phyloP scores from a whole-genome alignment of 2,113 vertebrate species.

The Octodon degus region DNA sequence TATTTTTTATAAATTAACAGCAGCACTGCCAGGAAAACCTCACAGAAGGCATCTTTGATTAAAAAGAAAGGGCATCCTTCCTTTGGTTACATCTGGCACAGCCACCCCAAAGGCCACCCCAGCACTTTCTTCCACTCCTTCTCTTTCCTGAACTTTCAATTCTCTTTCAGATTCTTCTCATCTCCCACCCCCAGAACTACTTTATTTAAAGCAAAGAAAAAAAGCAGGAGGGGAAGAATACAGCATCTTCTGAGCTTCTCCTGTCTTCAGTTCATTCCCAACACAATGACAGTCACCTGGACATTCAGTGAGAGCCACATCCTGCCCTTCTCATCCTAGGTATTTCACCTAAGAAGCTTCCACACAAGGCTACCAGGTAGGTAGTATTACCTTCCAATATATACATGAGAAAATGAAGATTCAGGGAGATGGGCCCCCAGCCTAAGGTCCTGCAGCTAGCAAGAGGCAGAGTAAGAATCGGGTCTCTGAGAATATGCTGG shows the following conservation, averaged over 20 bases:
- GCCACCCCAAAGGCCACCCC: not conserved
- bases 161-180: constrained; percentile 20
- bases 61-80: constrained; percentile 61
- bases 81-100: not conserved
- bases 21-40: constrained; percentile 69
- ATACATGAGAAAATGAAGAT: not conserved
- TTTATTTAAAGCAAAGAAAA: constrained; percentile 28
- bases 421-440: not conserved
- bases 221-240: not conserved
- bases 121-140: not conserved
- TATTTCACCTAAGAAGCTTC: not conserved
- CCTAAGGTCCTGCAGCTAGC: not conserved
- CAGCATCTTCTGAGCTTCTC: not conserved
- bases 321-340: not conserved
- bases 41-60: constrained; percentile 56
- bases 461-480: not conserved
- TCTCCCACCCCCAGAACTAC: not conserved
- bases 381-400: not conserved
- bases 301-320: not conserved
- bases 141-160: constrained; percentile 27
- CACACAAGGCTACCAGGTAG: not conserved
- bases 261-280: not conserved
- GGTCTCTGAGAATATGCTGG: not conserved
- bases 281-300: not conserved
- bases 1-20: constrained; percentile 84